These are phyloP conservation scores for Acanthosepion lycidas DNA, from an alignment of 2,888 invertebrate species.

Conservation along the genomic window DNA sequence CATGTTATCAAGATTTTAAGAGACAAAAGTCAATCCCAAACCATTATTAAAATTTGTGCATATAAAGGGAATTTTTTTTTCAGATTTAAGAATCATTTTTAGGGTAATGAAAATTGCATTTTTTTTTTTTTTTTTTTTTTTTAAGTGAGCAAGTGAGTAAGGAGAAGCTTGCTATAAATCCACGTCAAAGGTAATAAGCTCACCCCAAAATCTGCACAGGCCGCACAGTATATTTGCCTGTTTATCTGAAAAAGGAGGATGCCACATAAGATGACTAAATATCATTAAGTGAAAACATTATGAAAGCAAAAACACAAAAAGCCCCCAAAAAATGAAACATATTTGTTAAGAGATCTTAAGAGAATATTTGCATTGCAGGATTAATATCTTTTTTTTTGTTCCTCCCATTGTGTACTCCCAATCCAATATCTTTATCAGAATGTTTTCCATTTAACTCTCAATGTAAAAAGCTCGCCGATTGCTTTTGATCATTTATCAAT, in stretches of 20 bases:
- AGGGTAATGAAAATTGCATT: background rate
- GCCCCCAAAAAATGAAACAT: no score
- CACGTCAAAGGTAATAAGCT: background rate
- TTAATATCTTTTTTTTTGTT: no score
- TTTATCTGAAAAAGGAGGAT: background rate
- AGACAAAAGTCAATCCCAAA: background rate
- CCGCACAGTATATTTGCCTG: conserved; percentile 4
- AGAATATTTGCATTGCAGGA: no score
- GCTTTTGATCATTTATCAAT: no score
- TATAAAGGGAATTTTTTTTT: background rate
- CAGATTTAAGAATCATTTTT: background rate
- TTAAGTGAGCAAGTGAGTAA: background rate
- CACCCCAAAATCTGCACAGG: background rate
- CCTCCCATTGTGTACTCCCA: no score
- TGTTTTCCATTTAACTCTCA: no score
- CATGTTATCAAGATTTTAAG: background rate
- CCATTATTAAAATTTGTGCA: background rate
- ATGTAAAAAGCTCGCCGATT: no score
- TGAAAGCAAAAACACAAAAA: background rate
- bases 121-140: background rate
- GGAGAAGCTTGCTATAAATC: background rate
- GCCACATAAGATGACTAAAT: background rate
- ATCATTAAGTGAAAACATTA: background rate
- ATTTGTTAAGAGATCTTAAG: no score
- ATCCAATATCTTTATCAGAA: no score